Conservation (phyloP, 2,888 invertebrate species). For the Hydropsyche betteni region DNA sequence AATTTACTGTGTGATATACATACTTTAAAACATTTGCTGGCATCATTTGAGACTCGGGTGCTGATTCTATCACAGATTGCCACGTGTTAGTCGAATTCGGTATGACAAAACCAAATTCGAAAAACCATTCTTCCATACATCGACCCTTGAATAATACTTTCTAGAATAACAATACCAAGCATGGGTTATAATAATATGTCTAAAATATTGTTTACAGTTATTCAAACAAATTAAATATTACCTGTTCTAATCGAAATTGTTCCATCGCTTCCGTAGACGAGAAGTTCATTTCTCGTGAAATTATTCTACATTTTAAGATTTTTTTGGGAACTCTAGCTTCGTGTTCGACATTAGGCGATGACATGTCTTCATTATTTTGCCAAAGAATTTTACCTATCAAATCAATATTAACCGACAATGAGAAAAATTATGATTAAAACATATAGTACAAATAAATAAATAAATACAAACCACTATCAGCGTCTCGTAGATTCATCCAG, state of each 20-base stretch:
- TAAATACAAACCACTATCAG: constrained; percentile 71
- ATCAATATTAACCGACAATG: neutral
- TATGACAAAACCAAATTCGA: constrained; percentile 99
- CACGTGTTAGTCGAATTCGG: constrained; percentile 99
- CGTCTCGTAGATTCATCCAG: constrained; percentile 98
- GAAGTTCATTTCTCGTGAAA: constrained; percentile 90
- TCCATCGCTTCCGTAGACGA: constrained; percentile 93
- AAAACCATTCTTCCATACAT: constrained; percentile 98
- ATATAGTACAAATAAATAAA: neutral
- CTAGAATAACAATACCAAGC: constrained; percentile 61
- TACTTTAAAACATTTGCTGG: constrained; percentile 98
- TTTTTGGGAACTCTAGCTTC: constrained; percentile 97
- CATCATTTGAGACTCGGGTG: constrained; percentile 99
- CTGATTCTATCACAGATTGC: constrained; percentile 98
- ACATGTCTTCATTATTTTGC: constrained; percentile 97
- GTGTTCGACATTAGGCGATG: constrained; percentile 87
- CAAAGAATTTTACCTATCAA: constrained; percentile 86
- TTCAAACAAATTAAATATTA: constrained; percentile 53
- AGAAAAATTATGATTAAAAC: neutral
- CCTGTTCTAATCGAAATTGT: constrained; percentile 91
- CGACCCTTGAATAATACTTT: constrained; percentile 85
- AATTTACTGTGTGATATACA: constrained; percentile 52
- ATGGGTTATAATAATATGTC: neutral
- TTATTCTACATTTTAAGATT: constrained; percentile 91
- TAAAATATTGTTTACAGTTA: neutral